Base-by-base conservation (phyloP, 2,113 vertebrate species). In the Clarias gariepinus region DNA sequence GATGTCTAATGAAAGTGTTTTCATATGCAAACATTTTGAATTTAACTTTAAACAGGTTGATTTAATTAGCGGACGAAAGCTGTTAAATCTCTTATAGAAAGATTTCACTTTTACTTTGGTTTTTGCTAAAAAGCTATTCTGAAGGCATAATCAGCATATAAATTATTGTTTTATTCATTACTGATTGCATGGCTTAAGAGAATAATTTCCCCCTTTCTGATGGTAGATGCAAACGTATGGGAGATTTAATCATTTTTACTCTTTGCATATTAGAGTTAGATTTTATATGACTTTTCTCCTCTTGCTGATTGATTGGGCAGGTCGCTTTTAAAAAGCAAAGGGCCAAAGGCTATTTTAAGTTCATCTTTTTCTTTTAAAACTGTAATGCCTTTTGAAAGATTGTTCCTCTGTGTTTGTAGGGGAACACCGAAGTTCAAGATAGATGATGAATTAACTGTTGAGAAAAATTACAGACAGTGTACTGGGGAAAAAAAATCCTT, bases 401-500 rank as follows among this genome's bases (percentile, higher is more conserved):
- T 91, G 91, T 92, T 91, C 87, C 89, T 90, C 88, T 90, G 88
- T 91, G 91, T 92, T 91, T 30, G 91, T 89, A 86, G 91, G 93
- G 89, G 92, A 91, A 81, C 87, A 86, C 83, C 68, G 85, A 88
- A 91, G 90, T 89, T 88, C 90, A 28, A 90, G 88, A 82, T 90
- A 91, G 84, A 94, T 95, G 95, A 96, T 94, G 91, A 96, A 95
- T 96, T 93, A 95, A 95, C 93, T 95, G 94, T 91, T 94, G 88
- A 6, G 89, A 93, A 89, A 93, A 95, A 95, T 95, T 95, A 95
- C 90, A 94, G 91, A 92, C 33, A 88, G 83, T 83, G 87, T 91
- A 28, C 87, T 90, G 53, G 90, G 90, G 91, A 41, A 74, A 76
- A 87, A 76, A 88, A 85, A 90, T 83, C 79, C 85, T 89, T 87